A percentile compares a stretch with the other conserved stretches of the same genome.
Conservation (phyloP, 2,797 vertebrate species). For the Characodon lateralis region DNA sequence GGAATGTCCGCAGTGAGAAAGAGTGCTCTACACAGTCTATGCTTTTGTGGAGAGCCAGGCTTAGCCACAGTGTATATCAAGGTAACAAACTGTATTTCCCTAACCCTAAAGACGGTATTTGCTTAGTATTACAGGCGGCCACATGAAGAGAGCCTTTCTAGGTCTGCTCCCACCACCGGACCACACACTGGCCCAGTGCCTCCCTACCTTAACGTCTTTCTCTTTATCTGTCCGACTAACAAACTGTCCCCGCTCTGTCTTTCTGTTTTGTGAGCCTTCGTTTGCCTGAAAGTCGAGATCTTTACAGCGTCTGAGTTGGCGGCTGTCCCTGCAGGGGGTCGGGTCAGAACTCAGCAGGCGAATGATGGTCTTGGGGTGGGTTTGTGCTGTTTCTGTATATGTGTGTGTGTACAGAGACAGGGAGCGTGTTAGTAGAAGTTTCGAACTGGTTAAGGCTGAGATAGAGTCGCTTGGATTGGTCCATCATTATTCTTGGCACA, state of each 20-base stretch:
- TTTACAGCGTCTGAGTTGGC: slow-evolving; percentile 43
- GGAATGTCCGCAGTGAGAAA: slow-evolving; percentile 37
- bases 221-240: slow-evolving; percentile 42
- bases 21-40: slow-evolving; percentile 16
- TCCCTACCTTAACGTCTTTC: slow-evolving; percentile 30
- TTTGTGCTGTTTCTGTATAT: slow-evolving; percentile 15
- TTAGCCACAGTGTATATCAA: slow-evolving; percentile 58
- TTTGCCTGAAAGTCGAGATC: slow-evolving; percentile 49
- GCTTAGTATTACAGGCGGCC: slow-evolving; percentile 52
- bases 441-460: slow-evolving; percentile 59
- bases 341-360: slow-evolving; percentile 72
- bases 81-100: slow-evolving; percentile 63
- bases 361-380: slow-evolving; percentile 34
- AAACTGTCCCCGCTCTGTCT: slow-evolving; percentile 32
- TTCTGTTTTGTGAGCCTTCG: slow-evolving; percentile 26
- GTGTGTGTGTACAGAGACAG: background rate
- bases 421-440: slow-evolving; percentile 54
- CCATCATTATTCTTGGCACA: slow-evolving; percentile 82
- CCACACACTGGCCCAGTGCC: slow-evolving; percentile 51
- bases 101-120: slow-evolving; percentile 65
- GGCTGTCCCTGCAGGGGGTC: slow-evolving; percentile 40
- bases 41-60: slow-evolving; percentile 54
- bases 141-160: slow-evolving; percentile 52
- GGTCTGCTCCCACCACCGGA: slow-evolving; percentile 38
- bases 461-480: slow-evolving; percentile 70